Base-by-base conservation (phyloP, 2,888 invertebrate genomes). In the Campoplex capitator region DNA sequence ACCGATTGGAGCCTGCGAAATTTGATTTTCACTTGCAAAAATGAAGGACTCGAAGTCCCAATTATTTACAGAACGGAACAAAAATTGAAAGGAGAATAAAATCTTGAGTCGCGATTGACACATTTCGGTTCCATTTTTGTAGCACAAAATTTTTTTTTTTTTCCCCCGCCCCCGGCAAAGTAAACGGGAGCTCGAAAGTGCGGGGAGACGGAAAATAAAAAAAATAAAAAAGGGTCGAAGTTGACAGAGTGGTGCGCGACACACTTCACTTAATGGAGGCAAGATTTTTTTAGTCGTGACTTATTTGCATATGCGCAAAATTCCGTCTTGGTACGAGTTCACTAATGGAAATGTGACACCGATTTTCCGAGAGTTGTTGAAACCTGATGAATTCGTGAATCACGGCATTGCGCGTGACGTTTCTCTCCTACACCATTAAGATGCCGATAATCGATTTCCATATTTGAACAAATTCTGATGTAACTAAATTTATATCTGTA, bases 301-400 rank as follows among this genome's bases (percentile, higher is more conserved):
- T 28, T 38, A 38, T 38, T 75, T 48, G 54, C 42, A 68, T 81
- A n/a, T 73, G 42, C 28, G 4, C 56, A 16, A 23, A 42, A 54
- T 28, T 68, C 28, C 51, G 28, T 67, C 65, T 62, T 51, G 56
- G 54, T 76, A 8, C 35, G 76, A 23, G 70, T 76, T 71, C 42
- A 23, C 85, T 74, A 68, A 82, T 58, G 85, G 76, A 77, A 81
- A 81, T 67, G 48, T 71, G 73, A 48, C 76, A 77, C 35, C 71
- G 81, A 77, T 85, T 77, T 81, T 18, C 23, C 67, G 35, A 67
- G 56, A 58, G 56, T 70, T n/a, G 32, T 82, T 32, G 16, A 23
- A 45, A 51, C 23, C 13, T 16, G 45, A 82, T 58, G 35, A 68
- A 18, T 70, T 77, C 13, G 28, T 45, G 38, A 28, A 58, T 38